Conservation (phyloP, 1,140 invertebrate genomes). For the Eulimnadia texana region DNA sequence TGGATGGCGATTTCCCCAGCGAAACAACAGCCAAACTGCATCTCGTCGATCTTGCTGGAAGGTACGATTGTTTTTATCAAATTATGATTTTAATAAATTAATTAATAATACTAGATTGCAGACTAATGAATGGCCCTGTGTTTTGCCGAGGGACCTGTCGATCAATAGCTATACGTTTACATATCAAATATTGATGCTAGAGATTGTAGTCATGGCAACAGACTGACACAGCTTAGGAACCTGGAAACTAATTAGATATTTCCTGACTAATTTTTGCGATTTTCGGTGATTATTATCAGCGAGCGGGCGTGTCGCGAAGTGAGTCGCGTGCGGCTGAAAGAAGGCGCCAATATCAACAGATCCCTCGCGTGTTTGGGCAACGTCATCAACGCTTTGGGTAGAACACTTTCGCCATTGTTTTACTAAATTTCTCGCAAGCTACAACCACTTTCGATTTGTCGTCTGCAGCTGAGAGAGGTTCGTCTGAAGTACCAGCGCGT, state of each 20-base stretch:
- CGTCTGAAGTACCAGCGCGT: neutral
- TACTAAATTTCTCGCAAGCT: neutral
- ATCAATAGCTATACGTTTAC: no score
- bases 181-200: no score
- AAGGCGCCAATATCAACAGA: conserved; percentile 85
- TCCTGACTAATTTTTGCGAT: neutral
- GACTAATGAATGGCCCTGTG: no score
- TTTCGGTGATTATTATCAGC: conserved; percentile 32
- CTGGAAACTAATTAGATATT: no score
- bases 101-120: no score
- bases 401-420: conserved; percentile 17
- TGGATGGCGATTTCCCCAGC: conserved; percentile 61
- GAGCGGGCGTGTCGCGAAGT: conserved; percentile 52
- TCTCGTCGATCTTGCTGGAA: conserved; percentile 73
- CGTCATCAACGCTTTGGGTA: conserved; percentile 57
- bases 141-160: no score
- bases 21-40: conserved; percentile 79
- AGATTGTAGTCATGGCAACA: no score
- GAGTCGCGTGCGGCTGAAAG: conserved; percentile 46
- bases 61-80: conserved; percentile 33
- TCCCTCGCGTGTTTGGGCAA: conserved; percentile 75
- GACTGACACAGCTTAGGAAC: no score
- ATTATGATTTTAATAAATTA: no score
- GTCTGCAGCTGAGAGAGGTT: conserved; percentile 10
- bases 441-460: neutral